Evolutionary conservation across 2,113 vertebrate genomes (phyloP).

Genomic region (Limnothrissa miodon): DNA sequence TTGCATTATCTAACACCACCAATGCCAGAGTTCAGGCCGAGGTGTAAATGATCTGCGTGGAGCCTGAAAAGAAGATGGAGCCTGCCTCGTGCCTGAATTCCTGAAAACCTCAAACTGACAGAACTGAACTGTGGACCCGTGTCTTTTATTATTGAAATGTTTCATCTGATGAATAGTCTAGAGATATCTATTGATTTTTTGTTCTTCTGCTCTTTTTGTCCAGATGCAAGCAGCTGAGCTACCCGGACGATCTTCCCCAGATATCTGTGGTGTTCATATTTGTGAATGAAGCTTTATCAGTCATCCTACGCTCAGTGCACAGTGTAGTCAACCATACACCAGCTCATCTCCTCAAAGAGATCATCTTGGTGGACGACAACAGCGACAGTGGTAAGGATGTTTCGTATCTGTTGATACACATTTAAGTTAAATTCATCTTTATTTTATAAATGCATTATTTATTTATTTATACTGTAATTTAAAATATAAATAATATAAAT

Average conservation of each 20-base stretch:
- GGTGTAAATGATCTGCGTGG: neutral
- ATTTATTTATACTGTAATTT: too few species aligned
- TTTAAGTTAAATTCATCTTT: neutral
- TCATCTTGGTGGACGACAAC: constrained; percentile 97
- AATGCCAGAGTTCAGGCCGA: neutral
- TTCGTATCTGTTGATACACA: too few species aligned
- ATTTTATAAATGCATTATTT: too few species aligned
- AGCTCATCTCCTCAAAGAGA: constrained; percentile 90
- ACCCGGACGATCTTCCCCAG: constrained; percentile 84
- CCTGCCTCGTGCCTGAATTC: neutral
- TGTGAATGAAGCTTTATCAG: constrained; percentile 92
- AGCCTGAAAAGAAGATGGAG: neutral
- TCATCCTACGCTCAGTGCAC: constrained; percentile 95
- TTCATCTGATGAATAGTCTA: neutral
- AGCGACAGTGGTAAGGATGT: constrained; percentile 85
- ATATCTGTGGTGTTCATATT: constrained; percentile 98
- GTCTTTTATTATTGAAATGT: neutral
- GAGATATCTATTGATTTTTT: neutral
- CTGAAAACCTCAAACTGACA: neutral
- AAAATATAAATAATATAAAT: too few species aligned
- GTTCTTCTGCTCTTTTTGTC: neutral
- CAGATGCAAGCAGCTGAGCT: constrained; percentile 88
- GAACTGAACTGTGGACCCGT: neutral
- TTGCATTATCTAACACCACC: neutral
- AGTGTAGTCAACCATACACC: constrained; percentile 97